phyloP scores from a whole-genome alignment of 1,140 invertebrate genomes.

The Propsilocerus akamusi region DNA sequence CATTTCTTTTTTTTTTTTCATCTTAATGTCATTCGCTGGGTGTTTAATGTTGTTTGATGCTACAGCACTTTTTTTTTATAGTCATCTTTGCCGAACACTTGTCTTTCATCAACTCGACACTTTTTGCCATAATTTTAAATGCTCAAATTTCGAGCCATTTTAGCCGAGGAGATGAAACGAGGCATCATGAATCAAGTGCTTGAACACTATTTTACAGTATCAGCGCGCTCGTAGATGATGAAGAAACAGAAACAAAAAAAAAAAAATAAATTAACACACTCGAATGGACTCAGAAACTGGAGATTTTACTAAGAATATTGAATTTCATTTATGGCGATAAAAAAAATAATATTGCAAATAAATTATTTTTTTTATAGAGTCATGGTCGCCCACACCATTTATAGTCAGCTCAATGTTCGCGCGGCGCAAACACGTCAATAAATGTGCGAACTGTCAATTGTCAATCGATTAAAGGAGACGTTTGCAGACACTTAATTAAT shows the following conservation, averaged over 20 bases:
- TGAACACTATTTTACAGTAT: background rate
- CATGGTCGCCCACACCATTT: too few species aligned
- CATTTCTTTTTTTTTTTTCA: too few species aligned
- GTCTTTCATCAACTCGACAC: constrained; percentile 1
- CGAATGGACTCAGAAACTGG: background rate
- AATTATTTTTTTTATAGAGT: too few species aligned
- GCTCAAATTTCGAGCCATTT: background rate
- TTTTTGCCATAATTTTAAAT: background rate
- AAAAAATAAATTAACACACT: constrained; percentile 4
- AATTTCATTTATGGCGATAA: background rate
- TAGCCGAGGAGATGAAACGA: background rate
- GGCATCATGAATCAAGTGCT: background rate
- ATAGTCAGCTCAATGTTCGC: background rate
- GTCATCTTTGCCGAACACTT: too few species aligned
- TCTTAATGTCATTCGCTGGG: too few species aligned
- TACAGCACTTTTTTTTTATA: background rate
- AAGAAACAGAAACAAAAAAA: background rate
- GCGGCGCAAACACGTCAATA: background rate
- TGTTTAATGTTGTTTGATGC: too few species aligned
- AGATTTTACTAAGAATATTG: background rate
- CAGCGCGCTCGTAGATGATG: background rate
- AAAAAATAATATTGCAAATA: background rate
- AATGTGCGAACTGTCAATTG: background rate
- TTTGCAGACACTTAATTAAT: background rate
- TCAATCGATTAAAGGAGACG: constrained; percentile 1